phyloP scores from a whole-genome alignment of 2,888 invertebrate species.

The Acanthosepion esculentum region DNA sequence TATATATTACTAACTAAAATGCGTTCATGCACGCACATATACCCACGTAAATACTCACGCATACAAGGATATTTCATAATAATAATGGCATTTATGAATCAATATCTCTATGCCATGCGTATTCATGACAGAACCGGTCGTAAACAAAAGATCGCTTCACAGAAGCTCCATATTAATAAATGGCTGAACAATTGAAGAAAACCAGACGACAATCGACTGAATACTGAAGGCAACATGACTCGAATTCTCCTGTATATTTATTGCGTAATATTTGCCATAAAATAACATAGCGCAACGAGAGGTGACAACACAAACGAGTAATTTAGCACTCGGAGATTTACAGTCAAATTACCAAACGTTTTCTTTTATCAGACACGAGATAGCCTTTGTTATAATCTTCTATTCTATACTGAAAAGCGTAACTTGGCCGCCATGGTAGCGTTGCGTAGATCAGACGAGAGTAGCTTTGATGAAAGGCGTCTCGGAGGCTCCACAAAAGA shows the following conservation, averaged over 20 bases:
- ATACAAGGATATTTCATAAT: neutral
- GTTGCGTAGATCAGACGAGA: neutral
- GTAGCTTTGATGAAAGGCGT: neutral
- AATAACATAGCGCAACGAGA: neutral
- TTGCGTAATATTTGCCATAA: neutral
- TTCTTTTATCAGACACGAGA: neutral
- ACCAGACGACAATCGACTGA: neutral
- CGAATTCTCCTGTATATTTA: neutral
- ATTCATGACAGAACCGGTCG: neutral
- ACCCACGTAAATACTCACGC: neutral
- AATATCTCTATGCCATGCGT: neutral
- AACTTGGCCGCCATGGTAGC: neutral
- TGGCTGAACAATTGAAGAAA: conserved; percentile 12
- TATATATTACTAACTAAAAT: neutral
- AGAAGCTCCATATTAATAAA: neutral
- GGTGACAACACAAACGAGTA: neutral
- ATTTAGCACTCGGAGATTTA: neutral
- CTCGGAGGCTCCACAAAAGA: neutral
- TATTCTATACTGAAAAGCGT: neutral
- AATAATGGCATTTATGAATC: neutral
- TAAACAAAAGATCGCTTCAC: neutral
- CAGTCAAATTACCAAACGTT: neutral
- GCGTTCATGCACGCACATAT: neutral
- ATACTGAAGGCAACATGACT: neutral
- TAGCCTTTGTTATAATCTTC: neutral